These are phyloP conservation scores for Limnephilus lunatus DNA, from an alignment of 2,888 invertebrate species.

Conservation along the genomic window DNA sequence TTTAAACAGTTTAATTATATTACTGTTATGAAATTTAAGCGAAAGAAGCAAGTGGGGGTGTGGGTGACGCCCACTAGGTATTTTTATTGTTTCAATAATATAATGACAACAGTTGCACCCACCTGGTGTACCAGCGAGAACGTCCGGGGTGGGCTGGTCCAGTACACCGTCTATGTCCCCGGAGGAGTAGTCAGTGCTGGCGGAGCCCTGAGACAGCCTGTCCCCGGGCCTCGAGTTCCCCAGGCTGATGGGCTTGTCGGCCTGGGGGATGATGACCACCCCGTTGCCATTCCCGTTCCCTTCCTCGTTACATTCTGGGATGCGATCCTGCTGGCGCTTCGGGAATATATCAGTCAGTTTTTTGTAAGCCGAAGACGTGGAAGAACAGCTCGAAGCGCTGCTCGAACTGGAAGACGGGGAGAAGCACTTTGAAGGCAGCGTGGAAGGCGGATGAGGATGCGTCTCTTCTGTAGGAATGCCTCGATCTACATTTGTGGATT, in stretches of 20 bases:
- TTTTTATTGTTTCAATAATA: not conserved
- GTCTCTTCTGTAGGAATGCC: conserved; percentile 82
- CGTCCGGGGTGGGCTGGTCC: conserved; percentile 84
- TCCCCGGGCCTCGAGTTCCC: conserved; percentile 82
- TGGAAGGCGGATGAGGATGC: conserved; percentile 71
- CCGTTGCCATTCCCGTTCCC: conserved; percentile 66
- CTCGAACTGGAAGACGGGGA: conserved; percentile 78
- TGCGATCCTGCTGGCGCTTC: conserved; percentile 72
- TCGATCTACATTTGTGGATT: conserved; percentile 72
- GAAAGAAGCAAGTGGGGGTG: not conserved
- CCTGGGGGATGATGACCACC: conserved; percentile 73
- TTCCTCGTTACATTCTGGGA: conserved; percentile 72
- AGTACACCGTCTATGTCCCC: conserved; percentile 78
- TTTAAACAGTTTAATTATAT: not conserved
- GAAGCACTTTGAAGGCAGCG: conserved; percentile 78
- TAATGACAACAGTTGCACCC: conserved; percentile 59
- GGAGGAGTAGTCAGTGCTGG: conserved; percentile 80
- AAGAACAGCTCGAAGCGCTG: conserved; percentile 78
- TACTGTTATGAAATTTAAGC: not conserved
- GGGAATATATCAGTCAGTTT: conserved; percentile 75
- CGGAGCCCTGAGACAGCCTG: conserved; percentile 79
- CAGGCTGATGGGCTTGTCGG: conserved; percentile 75
- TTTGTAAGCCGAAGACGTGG: conserved; percentile 81
- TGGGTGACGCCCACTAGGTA: not conserved
- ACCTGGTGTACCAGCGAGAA: conserved; percentile 86